Conservation (phyloP, 2,888 invertebrate species). For the Orthosia incerta region DNA sequence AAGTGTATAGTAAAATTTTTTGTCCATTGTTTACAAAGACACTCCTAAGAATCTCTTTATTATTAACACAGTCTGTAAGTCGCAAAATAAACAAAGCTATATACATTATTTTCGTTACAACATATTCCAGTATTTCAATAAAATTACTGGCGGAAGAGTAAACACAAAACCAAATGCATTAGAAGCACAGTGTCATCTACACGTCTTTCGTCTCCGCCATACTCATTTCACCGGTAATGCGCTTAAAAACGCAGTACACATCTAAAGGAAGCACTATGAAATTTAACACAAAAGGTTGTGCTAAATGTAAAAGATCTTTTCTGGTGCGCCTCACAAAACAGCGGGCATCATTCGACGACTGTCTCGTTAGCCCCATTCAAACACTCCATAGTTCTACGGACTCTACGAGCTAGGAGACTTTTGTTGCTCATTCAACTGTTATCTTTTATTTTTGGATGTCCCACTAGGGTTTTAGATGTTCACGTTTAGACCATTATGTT, state of each 20-base stretch:
- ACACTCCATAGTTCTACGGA: constrained; percentile 65
- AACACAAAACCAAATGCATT: constrained; percentile 25
- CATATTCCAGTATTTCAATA: neutral
- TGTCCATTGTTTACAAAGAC: constrained; percentile 33
- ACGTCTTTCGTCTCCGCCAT: constrained; percentile 34
- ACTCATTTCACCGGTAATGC: constrained; percentile 50
- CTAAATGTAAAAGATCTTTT: constrained; percentile 60
- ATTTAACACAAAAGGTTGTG: constrained; percentile 44
- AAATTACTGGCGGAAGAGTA: neutral
- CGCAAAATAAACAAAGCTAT: constrained; percentile 1
- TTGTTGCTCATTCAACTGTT: constrained; percentile 73
- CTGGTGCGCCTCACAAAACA: constrained; percentile 73
- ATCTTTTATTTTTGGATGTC: constrained; percentile 63
- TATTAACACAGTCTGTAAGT: constrained; percentile 9
- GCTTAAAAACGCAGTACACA: constrained; percentile 47
- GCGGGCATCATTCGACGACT: constrained; percentile 73
- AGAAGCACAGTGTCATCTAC: constrained; percentile 14
- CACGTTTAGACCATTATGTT: constrained; percentile 23
- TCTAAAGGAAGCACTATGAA: constrained; percentile 34
- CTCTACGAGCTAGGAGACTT: constrained; percentile 72
- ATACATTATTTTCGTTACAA: neutral
- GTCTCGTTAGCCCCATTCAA: constrained; percentile 85
- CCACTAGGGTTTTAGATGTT: constrained; percentile 37
- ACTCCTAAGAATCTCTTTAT: constrained; percentile 33
- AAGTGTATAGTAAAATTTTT: constrained; percentile 36